Conservation (phyloP, 2,113 vertebrate genomes). For the Lontra canadensis region DNA sequence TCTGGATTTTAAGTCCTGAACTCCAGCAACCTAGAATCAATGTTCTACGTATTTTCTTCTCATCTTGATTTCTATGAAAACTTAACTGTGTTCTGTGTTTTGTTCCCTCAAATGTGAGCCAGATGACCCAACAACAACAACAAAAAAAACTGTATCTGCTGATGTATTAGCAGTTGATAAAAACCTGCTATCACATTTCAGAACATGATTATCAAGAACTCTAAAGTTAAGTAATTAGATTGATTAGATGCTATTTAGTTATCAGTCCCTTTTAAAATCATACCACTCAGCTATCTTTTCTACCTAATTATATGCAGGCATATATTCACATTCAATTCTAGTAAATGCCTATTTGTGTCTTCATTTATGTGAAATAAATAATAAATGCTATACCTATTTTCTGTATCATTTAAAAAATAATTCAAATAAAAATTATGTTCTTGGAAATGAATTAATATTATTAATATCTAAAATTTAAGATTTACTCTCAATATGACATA, state of each 20-base stretch:
- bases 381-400: not conserved
- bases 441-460: slow-evolving; percentile 4
- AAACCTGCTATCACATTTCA: not conserved
- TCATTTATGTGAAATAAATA: not conserved
- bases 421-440: not conserved
- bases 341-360: not conserved
- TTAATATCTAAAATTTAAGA: not conserved
- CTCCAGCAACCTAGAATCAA: not conserved
- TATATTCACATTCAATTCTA: not conserved
- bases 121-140: not conserved
- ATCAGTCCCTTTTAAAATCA: not conserved
- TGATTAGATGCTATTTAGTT: not conserved
- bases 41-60: not conserved
- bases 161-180: slow-evolving; percentile 16
- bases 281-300: not conserved
- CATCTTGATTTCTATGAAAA: not conserved
- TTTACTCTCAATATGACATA: not conserved
- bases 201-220: not conserved
- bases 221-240: not conserved
- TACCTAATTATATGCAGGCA: not conserved
- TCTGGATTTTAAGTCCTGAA: not conserved
- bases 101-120: not conserved
- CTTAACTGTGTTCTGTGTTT: not conserved
- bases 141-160: not conserved
- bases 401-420: not conserved